These are phyloP conservation scores for Halocynthia aurantium DNA, from an alignment of 23 tunicate species.

Conservation along the genomic window DNA sequence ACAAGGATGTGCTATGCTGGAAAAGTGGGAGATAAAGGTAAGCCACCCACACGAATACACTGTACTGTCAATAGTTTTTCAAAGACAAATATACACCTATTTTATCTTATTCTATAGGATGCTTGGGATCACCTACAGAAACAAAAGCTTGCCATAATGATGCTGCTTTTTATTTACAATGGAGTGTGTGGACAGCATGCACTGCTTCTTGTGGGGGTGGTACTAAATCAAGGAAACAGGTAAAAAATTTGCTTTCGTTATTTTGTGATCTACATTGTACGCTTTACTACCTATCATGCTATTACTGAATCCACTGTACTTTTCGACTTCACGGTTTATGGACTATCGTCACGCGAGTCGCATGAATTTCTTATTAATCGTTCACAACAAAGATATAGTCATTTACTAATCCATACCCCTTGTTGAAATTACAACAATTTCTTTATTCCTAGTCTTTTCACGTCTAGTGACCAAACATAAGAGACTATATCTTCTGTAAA, in stretches of 20 bases:
- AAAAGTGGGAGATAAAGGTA: slow-evolving; percentile 41
- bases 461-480: too few relatives aligned
- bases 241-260: not conserved
- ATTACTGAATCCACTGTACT: not conserved
- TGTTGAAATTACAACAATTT: too few relatives aligned
- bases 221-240: slow-evolving; percentile 35
- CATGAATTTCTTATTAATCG: too few relatives aligned
- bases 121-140: slow-evolving; percentile 33
- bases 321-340: not conserved
- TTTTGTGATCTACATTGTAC: too few relatives aligned
- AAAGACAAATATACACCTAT: not conserved
- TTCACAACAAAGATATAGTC: too few relatives aligned
- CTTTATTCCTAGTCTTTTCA: too few relatives aligned
- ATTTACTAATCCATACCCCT: too few relatives aligned
- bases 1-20: slow-evolving; percentile 56
- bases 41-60: not conserved
- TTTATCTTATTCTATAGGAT: slow-evolving; percentile 15
- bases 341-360: not conserved
- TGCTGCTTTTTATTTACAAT: slow-evolving; percentile 32
- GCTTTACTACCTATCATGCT: not conserved
- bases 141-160: slow-evolving; percentile 31
- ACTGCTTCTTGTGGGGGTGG: slow-evolving; percentile 72
- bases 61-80: not conserved
- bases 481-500: too few relatives aligned
- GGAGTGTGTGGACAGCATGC: slow-evolving; percentile 49